These are phyloP conservation scores for Drosophila sp. DNA, from an alignment of 1,140 invertebrate species.

Conservation along the genomic window DNA sequence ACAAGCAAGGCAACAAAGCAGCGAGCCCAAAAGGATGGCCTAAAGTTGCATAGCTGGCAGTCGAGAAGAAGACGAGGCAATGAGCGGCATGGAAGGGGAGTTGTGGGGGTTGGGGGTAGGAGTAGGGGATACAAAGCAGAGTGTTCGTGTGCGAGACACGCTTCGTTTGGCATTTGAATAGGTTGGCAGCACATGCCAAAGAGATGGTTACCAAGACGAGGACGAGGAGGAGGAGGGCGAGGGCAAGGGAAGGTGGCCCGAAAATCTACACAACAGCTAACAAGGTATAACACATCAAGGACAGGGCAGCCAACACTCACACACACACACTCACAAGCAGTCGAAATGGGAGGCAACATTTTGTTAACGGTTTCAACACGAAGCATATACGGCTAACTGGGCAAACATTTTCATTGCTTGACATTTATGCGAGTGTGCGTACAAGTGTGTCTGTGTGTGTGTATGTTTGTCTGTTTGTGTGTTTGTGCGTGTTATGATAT, in stretches of 20 bases:
- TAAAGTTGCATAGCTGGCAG: too few species aligned
- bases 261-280: constrained; percentile 71
- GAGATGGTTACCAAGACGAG: neutral
- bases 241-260: neutral
- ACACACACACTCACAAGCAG: neutral
- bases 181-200: constrained; percentile 17
- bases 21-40: neutral
- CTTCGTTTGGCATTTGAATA: constrained; percentile 66
- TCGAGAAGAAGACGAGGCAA: too few species aligned
- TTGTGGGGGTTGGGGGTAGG: neutral
- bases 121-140: constrained; percentile 2
- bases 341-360: constrained; percentile 51
- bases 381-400: constrained; percentile 61
- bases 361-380: constrained; percentile 71
- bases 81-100: too few species aligned
- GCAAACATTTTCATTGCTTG: constrained; percentile 77
- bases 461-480: too few species aligned
- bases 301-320: constrained; percentile 1
- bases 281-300: constrained; percentile 70
- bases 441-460: neutral
- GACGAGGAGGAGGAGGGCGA: neutral
- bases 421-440: constrained; percentile 58
- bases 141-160: constrained; percentile 51
- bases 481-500: neutral
- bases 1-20: neutral